Evolutionary conservation across 2,113 vertebrate genomes (phyloP), one percentile per base, ranked within the genome.

Genomic region (Tympanuchus pallidicinctus): DNA sequence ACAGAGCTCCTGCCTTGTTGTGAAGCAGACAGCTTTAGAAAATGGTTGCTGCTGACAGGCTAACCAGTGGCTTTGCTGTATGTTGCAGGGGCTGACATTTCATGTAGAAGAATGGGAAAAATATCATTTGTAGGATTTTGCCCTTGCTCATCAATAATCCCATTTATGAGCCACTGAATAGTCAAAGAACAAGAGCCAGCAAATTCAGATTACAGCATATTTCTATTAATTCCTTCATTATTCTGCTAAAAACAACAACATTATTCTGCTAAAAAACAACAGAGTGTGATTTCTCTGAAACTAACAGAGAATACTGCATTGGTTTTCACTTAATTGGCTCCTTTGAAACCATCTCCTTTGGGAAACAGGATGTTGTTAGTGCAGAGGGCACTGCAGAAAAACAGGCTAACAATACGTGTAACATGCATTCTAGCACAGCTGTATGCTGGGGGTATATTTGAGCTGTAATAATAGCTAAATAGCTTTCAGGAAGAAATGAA

Each of bases 241-340:
- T 94, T 88, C 80, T 88, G 47, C 56, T 81, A 50, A 84, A 82
- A 88, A 34, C 34, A 93, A 95, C 72, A 88, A 88, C 2, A 1
- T 92, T 94, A 90, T 94, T 88, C 80, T 88, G 47, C 56, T 81
- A 50, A 84, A 82, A 88, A 93, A 95, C 72, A 88, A 88, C 2
- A 1, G 82, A 86, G 60, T 80, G 64, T 76, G 71, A 88, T 95
- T 93, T 71, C 82, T 83, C 76, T 77, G 76, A 86, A 92, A 84
- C 88, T 83, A 30, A 63, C 64, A 80, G 66, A 90, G 93, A 96
- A 96, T 84, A 76, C 73, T 83, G 88, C 88, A 83, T 95, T 93
- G 80, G 61, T 93, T 95, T 96, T 82, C 88, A 90, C 70, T 95
- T 94, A 96, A 94, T 82, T 94, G 83, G 80, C 59, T 90, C 86